phyloP scores from a whole-genome alignment of 2,113 vertebrate genomes.

The Gymnorhina tibicen region DNA sequence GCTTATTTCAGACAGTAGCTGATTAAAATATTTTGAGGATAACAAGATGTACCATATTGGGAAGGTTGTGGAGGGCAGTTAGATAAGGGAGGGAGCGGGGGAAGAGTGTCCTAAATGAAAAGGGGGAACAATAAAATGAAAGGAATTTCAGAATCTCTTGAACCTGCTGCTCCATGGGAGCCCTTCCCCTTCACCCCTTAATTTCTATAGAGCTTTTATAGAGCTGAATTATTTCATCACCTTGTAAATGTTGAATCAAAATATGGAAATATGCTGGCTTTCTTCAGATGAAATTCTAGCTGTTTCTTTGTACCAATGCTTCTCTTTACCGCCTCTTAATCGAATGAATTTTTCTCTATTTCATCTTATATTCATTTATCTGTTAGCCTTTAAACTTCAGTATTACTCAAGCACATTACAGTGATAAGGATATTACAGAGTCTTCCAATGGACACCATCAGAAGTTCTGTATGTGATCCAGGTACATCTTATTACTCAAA shows the following conservation, averaged over 20 bases:
- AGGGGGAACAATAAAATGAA: neutral
- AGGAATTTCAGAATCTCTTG: neutral
- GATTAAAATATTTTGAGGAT: neutral
- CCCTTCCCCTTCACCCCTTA: neutral
- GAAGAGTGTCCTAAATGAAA: neutral
- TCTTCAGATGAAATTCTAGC: neutral
- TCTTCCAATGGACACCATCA: neutral
- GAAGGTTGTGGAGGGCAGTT: neutral
- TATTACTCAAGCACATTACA: neutral
- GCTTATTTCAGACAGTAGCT: neutral
- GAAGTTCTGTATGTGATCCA: neutral
- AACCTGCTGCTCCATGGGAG: neutral
- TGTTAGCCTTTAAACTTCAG: neutral
- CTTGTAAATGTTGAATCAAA: neutral
- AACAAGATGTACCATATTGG: neutral
- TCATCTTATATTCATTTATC: neutral
- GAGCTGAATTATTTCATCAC: neutral
- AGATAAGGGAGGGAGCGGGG: rapidly evolving
- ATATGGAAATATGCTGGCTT: rapidly evolving
- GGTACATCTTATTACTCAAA: neutral
- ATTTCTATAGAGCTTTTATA: neutral
- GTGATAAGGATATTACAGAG: neutral
- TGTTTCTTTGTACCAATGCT: neutral
- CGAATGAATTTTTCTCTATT: neutral
- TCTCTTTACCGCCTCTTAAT: neutral